These are phyloP conservation scores for Alca torda DNA, from an alignment of 2,797 vertebrate genomes.

Conservation along the genomic window DNA sequence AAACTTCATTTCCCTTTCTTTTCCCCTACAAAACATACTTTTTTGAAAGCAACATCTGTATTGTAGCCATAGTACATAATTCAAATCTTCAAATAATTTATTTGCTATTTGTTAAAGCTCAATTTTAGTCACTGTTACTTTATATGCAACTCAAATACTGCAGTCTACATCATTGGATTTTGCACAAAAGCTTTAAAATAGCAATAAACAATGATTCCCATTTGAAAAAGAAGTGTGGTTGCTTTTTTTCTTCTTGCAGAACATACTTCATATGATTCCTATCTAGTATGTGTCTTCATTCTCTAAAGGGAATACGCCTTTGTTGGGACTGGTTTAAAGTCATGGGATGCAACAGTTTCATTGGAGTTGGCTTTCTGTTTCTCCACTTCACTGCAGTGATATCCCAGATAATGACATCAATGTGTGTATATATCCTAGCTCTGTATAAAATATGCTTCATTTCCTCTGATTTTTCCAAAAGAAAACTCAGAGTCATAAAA, in stretches of 20 bases:
- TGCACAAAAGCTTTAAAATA: neutral
- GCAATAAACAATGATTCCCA: neutral
- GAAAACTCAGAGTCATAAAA: neutral
- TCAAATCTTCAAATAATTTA: neutral
- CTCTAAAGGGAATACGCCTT: neutral
- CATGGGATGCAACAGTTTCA: slow-evolving; percentile 5
- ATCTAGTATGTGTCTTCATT: neutral
- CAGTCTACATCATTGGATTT: neutral
- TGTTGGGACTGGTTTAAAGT: slow-evolving; percentile 27
- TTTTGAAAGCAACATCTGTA: neutral
- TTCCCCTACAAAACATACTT: neutral
- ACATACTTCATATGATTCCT: slow-evolving; percentile 31
- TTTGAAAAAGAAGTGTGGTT: neutral
- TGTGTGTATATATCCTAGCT: neutral
- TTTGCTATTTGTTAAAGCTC: neutral
- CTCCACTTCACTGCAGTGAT: slow-evolving; percentile 32
- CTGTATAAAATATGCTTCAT: neutral
- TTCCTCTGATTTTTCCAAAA: neutral
- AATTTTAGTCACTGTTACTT: neutral
- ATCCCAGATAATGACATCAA: slow-evolving; percentile 9
- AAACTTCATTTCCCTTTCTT: neutral
- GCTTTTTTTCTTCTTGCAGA: slow-evolving; percentile 9
- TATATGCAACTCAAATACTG: neutral
- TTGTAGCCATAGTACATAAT: neutral
- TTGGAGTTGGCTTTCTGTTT: slow-evolving; percentile 31